phyloP scores from a whole-genome alignment of 2,888 invertebrate genomes.

The Dolichomitus sp. region DNA sequence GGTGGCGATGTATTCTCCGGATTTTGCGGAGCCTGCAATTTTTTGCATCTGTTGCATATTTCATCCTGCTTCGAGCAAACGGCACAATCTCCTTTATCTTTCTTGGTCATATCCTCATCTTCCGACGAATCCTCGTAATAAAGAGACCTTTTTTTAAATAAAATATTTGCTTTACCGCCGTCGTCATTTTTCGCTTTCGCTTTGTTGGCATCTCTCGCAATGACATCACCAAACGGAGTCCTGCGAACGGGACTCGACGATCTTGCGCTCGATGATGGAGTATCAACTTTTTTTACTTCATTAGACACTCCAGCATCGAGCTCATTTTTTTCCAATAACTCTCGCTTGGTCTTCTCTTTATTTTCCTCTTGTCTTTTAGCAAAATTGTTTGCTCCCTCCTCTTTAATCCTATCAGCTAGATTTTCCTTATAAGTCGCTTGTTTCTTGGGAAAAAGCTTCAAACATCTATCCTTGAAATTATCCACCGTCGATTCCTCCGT shows the following conservation, averaged over 20 bases:
- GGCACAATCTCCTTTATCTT: constrained; percentile 69
- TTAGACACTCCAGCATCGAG: constrained; percentile 36
- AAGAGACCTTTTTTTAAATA: constrained; percentile 67
- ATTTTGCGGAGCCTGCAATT: constrained; percentile 66
- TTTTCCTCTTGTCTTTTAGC: constrained; percentile 74
- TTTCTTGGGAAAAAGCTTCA: constrained; percentile 71
- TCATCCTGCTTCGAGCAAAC: constrained; percentile 73
- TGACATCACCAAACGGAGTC: constrained; percentile 81
- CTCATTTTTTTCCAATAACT: constrained; percentile 77
- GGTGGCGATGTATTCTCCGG: constrained; percentile 23
- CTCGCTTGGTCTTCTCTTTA: constrained; percentile 73
- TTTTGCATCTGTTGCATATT: constrained; percentile 77
- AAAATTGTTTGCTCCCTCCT: constrained; percentile 73
- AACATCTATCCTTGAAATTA: constrained; percentile 78
- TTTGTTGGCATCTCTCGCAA: constrained; percentile 62
- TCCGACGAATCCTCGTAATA: constrained; percentile 27
- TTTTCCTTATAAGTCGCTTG: constrained; percentile 76
- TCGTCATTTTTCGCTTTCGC: constrained; percentile 26
- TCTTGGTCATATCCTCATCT: constrained; percentile 24
- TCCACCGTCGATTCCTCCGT: constrained; percentile 65
- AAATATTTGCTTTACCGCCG: neutral
- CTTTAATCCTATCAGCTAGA: constrained; percentile 76
- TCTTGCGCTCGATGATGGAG: constrained; percentile 36
- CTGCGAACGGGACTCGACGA: constrained; percentile 30
- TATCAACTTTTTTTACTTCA: constrained; percentile 27